phyloP scores from a whole-genome alignment of 64 coral and sea anemone species.

The Astreopora myriophthalma region DNA sequence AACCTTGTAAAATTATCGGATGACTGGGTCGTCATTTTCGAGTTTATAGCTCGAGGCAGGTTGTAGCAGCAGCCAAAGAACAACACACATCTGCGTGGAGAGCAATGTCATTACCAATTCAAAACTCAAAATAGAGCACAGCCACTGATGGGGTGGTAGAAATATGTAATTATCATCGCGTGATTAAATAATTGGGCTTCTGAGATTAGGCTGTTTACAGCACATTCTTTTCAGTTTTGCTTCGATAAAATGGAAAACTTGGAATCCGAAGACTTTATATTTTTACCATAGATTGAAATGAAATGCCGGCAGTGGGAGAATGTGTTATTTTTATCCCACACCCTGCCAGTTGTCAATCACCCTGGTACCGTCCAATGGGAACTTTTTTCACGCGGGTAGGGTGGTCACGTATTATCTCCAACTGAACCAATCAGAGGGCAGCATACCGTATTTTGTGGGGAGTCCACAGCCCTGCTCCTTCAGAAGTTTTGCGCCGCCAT shows the following conservation, averaged over 20 bases:
- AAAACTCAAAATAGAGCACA: background rate
- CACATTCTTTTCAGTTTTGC: background rate
- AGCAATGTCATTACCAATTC: too few relatives aligned
- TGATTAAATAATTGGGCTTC: background rate
- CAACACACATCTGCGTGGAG: too few relatives aligned
- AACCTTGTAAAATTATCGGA: slow-evolving; percentile 57
- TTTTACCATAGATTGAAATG: background rate
- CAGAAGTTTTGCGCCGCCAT: slow-evolving; percentile 52
- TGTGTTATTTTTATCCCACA: slow-evolving; percentile 45
- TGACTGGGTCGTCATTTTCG: slow-evolving; percentile 15
- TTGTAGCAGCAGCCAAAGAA: background rate
- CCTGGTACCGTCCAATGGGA: slow-evolving; percentile 72
- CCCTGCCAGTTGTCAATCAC: slow-evolving; percentile 73
- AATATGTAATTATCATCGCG: background rate
- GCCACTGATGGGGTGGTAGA: background rate
- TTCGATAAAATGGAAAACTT: background rate
- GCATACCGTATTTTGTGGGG: slow-evolving; percentile 55
- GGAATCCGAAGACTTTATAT: background rate
- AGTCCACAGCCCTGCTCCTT: slow-evolving; percentile 51
- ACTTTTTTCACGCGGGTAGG: slow-evolving; percentile 48
- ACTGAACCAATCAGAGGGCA: slow-evolving; percentile 42
- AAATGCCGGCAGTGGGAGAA: background rate
- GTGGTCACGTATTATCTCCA: slow-evolving; percentile 10
- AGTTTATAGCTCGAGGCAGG: too few relatives aligned
- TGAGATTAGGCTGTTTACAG: background rate